Percentiles rank a stretch among this genome's conserved stretches.
phyloP scores from a whole-genome alignment of 2,797 vertebrate species.

The Serranus cabrilla region DNA sequence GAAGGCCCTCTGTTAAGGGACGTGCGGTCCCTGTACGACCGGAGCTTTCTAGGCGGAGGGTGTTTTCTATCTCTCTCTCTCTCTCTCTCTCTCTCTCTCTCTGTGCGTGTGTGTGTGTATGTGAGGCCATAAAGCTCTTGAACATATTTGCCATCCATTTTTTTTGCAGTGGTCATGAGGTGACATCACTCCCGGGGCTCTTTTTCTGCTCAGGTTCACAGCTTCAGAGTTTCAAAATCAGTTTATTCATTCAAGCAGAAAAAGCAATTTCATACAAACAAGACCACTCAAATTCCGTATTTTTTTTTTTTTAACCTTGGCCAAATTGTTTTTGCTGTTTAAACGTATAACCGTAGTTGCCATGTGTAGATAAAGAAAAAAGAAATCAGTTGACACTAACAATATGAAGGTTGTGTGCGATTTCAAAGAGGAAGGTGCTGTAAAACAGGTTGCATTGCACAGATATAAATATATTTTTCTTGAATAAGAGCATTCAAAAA shows the following conservation, averaged over 20 bases:
- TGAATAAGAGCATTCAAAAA: no score
- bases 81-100: not conserved
- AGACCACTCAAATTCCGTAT: not conserved
- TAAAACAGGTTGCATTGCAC: not conserved
- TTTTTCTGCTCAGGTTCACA: not conserved
- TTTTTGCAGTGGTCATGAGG: not conserved
- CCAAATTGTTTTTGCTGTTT: not conserved
- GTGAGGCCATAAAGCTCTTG: not conserved
- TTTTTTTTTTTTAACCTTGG: not conserved
- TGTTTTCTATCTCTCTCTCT: not conserved
- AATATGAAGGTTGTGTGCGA: not conserved
- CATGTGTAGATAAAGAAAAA: not conserved
- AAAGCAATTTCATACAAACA: conserved; percentile 14
- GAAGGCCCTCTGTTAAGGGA: no score
- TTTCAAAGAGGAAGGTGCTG: not conserved
- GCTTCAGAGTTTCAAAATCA: not conserved
- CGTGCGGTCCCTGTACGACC: no score
- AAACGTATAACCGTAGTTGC: not conserved
- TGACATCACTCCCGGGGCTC: not conserved
- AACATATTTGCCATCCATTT: not conserved
- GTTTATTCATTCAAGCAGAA: not conserved
- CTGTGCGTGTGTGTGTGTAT: no score
- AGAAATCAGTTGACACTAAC: not conserved
- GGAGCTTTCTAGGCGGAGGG: no score
- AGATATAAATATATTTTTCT: not conserved